phyloP scores from a whole-genome alignment of 2,888 invertebrate species.

The Pemphredon lugubris region DNA sequence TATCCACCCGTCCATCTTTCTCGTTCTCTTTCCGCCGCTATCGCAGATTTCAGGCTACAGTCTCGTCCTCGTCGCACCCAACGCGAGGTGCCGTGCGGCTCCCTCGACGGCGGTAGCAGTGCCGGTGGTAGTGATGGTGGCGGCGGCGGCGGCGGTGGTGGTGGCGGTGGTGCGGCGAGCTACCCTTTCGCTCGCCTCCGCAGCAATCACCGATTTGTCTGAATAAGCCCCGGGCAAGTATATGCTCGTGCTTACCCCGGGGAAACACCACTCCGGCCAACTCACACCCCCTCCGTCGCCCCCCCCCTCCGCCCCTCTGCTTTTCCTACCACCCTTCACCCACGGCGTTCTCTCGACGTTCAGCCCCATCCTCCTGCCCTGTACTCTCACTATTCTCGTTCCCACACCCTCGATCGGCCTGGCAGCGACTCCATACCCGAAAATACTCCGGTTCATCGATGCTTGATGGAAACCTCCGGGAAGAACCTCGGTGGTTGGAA shows the following conservation, averaged over 20 bases:
- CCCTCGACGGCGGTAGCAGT: neutral
- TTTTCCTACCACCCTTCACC: constrained; percentile 16
- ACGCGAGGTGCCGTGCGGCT: constrained; percentile 38
- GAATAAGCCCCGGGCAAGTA: constrained; percentile 80
- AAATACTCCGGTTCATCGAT: constrained; percentile 73
- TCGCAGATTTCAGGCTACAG: constrained; percentile 46
- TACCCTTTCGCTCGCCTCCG: constrained; percentile 77
- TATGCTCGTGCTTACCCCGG: constrained; percentile 76
- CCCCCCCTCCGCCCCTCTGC: constrained; percentile 1
- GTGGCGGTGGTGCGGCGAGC: constrained; percentile 42
- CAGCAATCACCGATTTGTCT: constrained; percentile 80
- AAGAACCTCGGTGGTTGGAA: no score
- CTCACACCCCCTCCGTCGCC: constrained; percentile 52
- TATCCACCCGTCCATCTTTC: constrained; percentile 53
- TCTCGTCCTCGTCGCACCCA: constrained; percentile 56
- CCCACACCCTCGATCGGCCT: constrained; percentile 46
- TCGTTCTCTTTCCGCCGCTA: constrained; percentile 49
- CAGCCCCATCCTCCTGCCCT: constrained; percentile 21
- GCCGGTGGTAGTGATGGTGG: constrained; percentile 9
- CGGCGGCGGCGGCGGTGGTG: constrained; percentile 26
- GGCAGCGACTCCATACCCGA: constrained; percentile 52
- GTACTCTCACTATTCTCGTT: constrained; percentile 38
- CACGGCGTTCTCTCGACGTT: constrained; percentile 36
- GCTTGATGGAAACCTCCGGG: constrained; percentile 69
- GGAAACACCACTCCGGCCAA: constrained; percentile 74